Evolutionary conservation across 1,140 invertebrate species (phyloP).

Genomic region (Drosophila punjabiensis): DNA sequence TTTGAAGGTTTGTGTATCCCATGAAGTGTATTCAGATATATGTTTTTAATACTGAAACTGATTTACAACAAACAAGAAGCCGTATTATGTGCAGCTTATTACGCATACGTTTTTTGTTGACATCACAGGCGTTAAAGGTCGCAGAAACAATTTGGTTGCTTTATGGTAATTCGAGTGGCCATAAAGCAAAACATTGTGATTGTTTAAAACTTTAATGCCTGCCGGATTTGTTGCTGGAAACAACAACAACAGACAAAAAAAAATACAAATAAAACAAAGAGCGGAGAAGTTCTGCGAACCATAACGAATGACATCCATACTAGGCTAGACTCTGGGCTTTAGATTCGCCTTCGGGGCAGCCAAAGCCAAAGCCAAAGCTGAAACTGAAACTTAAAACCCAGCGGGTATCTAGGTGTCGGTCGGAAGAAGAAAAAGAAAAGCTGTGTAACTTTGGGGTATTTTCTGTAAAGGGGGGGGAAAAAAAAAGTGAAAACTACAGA

Average conservation of each 20-base stretch:
- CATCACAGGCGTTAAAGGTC: conserved; percentile 76
- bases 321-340: conserved; percentile 18
- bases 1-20: neutral
- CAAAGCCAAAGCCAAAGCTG: conserved; percentile 1
- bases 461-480: no score
- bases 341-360: neutral
- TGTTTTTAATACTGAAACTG: no score
- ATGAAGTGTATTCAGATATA: no score
- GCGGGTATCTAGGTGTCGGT: neutral
- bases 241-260: conserved; percentile 19
- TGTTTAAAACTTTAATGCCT: conserved; percentile 58
- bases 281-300: conserved; percentile 57
- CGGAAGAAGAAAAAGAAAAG: neutral
- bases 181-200: conserved; percentile 66
- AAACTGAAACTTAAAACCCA: conserved; percentile 16
- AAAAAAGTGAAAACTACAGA: conserved; percentile 6
- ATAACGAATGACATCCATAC: conserved; percentile 76
- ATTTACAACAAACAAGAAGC: neutral
- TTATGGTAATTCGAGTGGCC: conserved; percentile 62
- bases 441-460: neutral
- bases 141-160: conserved; percentile 39
- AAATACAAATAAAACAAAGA: conserved; percentile 25
- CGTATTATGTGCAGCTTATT: neutral
- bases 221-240: conserved; percentile 34
- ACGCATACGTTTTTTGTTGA: conserved; percentile 10